These are phyloP conservation scores for Silurus asotus DNA, from an alignment of 2,113 vertebrate genomes.

Conservation along the genomic window DNA sequence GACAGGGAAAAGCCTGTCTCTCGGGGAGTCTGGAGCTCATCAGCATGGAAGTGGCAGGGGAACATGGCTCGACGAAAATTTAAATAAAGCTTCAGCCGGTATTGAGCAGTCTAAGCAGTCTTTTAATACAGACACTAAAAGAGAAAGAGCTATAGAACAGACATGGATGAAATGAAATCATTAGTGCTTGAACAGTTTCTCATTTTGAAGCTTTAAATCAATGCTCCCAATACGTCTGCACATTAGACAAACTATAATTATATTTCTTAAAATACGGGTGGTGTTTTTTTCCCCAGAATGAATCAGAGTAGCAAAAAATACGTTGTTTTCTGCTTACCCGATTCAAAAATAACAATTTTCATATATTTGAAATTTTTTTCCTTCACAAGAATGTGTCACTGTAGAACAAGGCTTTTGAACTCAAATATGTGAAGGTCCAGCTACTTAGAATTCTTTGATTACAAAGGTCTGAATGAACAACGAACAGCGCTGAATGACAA, in stretches of 20 bases:
- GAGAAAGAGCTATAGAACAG: neutral
- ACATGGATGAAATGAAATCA: constrained; percentile 1
- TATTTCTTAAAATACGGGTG: neutral
- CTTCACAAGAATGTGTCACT: too few species aligned
- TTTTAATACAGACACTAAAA: constrained; percentile 27
- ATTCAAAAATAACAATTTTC: neutral
- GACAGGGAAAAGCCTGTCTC: constrained; percentile 73
- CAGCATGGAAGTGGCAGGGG: constrained; percentile 52
- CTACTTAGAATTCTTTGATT: neutral
- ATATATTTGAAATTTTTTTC: too few species aligned
- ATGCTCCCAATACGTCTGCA: neutral
- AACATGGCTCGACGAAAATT: constrained; percentile 35
- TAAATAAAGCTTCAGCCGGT: constrained; percentile 39
- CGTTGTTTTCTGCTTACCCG: neutral
- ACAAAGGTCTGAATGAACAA: neutral
- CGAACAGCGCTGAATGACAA: neutral
- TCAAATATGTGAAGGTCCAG: neutral
- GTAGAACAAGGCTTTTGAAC: neutral
- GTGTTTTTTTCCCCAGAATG: neutral
- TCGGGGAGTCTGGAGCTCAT: constrained; percentile 65
- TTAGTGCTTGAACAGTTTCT: neutral
- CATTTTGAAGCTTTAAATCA: neutral
- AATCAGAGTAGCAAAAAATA: neutral
- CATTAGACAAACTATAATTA: neutral
- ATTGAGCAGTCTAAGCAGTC: constrained; percentile 37